Evolutionary conservation across 2,888 invertebrate genomes (phyloP).

Genomic region (Operophtera brumata): DNA sequence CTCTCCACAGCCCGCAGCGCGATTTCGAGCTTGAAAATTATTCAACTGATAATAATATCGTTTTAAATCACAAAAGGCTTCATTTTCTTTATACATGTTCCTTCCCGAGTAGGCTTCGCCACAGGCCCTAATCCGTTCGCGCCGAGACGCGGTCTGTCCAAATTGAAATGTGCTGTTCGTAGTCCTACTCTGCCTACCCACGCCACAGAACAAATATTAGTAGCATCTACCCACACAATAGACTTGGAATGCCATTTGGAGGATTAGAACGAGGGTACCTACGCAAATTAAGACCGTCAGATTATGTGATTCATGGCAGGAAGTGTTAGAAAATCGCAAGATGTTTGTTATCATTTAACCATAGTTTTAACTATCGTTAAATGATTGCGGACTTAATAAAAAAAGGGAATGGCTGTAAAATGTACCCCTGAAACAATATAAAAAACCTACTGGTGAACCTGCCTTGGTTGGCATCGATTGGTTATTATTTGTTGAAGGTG

Average conservation of each 20-base stretch:
- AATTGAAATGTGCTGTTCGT: slow-evolving; percentile 72
- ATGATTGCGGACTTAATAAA: neutral
- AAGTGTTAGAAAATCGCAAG: neutral
- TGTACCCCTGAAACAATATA: too few relatives aligned
- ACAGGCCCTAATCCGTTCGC: slow-evolving; percentile 46
- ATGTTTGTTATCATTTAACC: too few relatives aligned
- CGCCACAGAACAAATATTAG: neutral
- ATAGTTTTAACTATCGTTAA: neutral
- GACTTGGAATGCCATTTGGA: slow-evolving; percentile 17
- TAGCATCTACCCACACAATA: slow-evolving; percentile 18
- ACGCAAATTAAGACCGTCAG: slow-evolving; percentile 18
- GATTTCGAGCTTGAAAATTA: too few relatives aligned
- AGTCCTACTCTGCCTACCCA: slow-evolving; percentile 33
- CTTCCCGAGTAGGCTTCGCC: slow-evolving; percentile 8
- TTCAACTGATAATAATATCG: too few relatives aligned
- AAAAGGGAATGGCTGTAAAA: too few relatives aligned
- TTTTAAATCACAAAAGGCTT: too few relatives aligned
- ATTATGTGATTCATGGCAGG: slow-evolving; percentile 11
- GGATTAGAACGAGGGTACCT: slow-evolving; percentile 23
- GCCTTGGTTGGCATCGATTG: too few relatives aligned
- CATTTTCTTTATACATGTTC: neutral
- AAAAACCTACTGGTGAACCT: too few relatives aligned
- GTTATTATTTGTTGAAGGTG: too few relatives aligned
- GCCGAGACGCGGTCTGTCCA: slow-evolving; percentile 59
- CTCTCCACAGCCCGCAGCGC: too few relatives aligned